Percentiles rank a stretch among this genome's conserved stretches.
Conservation (phyloP, 2,888 invertebrate genomes). For the Synanthedon tipuliformis region DNA sequence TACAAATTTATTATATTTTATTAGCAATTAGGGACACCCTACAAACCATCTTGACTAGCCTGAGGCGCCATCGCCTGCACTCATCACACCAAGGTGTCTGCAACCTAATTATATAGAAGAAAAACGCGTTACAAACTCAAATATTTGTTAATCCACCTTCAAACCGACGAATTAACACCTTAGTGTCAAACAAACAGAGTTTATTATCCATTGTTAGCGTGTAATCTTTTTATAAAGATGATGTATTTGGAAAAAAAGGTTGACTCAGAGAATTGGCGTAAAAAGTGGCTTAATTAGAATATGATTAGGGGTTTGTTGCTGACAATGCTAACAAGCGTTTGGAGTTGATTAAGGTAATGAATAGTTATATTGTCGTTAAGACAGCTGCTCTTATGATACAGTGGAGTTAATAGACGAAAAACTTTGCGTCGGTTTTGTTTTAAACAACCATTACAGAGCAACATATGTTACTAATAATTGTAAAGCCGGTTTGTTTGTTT, state of each 20-base stretch:
- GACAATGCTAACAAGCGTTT: constrained; percentile 62
- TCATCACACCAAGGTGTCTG: constrained; percentile 62
- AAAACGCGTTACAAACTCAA: constrained; percentile 50
- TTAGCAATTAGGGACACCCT: constrained; percentile 4
- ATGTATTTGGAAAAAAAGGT: constrained; percentile 20
- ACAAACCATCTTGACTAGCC: constrained; percentile 18
- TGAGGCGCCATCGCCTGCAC: constrained; percentile 62
- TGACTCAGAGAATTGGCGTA: constrained; percentile 54
- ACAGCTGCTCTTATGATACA: constrained; percentile 34
- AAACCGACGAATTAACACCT: constrained; percentile 10
- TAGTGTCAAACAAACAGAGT: constrained; percentile 15
- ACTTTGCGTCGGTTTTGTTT: constrained; percentile 41
- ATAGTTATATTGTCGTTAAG: constrained; percentile 60
- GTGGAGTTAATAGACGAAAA: constrained; percentile 10
- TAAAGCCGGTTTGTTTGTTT: no score
- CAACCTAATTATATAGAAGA: constrained; percentile 58
- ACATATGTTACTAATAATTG: no score
- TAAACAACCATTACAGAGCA: no score
- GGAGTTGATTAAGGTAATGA: constrained; percentile 58
- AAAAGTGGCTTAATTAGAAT: constrained; percentile 62
- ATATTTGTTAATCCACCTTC: constrained; percentile 34
- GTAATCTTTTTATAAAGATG: constrained; percentile 23
- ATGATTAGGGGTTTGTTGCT: constrained; percentile 61
- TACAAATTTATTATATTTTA: no score
- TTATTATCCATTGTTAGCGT: constrained; percentile 9